A percentile compares a stretch with the other conserved stretches of the same genome.
Evolutionary conservation across 2,113 vertebrate species (phyloP).

Genomic region (Tauraco erythrolophus): DNA sequence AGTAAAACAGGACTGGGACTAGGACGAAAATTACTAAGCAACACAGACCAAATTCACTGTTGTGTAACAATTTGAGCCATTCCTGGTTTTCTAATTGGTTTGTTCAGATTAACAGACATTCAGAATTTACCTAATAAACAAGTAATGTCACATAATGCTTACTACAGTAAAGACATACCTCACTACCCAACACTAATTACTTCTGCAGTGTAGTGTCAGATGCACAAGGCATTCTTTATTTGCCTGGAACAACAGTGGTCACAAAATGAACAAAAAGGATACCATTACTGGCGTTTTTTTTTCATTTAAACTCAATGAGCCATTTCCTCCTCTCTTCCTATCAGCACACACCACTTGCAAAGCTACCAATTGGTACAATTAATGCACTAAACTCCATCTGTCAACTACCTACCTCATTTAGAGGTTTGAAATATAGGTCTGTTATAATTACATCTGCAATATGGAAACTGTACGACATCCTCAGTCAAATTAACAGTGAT

Average conservation of each 20-base stretch:
- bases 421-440: background rate
- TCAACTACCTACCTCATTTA: background rate
- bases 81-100: background rate
- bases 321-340: background rate
- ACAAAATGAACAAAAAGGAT: background rate
- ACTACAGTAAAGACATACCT: background rate
- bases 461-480: background rate
- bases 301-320: background rate
- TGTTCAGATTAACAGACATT: background rate
- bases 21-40: constrained; percentile 11
- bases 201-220: background rate
- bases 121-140: background rate
- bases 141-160: background rate
- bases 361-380: background rate
- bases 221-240: background rate
- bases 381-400: background rate
- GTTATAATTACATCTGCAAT: background rate
- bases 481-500: background rate
- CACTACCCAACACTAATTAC: background rate
- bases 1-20: background rate
- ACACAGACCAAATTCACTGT: background rate
- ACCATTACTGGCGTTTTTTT: background rate
- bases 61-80: background rate
- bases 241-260: background rate
- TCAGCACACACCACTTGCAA: background rate